Evolutionary conservation across 2,113 vertebrate genomes (phyloP), one percentile per base, ranked within the genome.

Genomic region (Gnathonemus longibarbis): DNA sequence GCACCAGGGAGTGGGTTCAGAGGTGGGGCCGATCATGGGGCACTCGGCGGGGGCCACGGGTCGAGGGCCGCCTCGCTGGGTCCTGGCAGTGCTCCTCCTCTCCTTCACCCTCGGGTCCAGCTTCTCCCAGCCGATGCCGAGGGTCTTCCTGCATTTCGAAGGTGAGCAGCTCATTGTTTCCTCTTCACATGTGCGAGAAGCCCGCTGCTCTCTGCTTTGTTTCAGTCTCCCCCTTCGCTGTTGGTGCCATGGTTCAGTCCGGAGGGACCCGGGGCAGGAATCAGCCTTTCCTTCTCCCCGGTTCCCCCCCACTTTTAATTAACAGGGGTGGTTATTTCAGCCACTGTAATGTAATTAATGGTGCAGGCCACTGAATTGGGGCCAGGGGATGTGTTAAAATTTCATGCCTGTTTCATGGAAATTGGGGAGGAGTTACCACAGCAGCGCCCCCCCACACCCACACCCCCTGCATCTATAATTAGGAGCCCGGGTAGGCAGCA

Each of bases 101-200:
- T 88, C 95, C 35, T 90, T 95, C 91, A 66, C 91, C 91, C 88
- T 89, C 35, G 89, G 91, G 88, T 92, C 74, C 91, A 77, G 93
- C 92, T 88, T 95, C 86, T 90, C 91, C 17, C 95, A 93, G 42
- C 95, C 95, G 13, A 92, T 91, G 91, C 95, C 96, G 3, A 94
- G 96, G 92, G 93, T 96, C 91, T 94, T 95, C 92, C 94, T 96
- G 27, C 88, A 95, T 56, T 96, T 95, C 88, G 94, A 94, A 93
- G 96, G 96, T 96, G 94, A 93, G 93, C 80, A 45, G 11, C 48
- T 13, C 5, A 24, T 58, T 21, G 84, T 45, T 49, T 91, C 62
- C 77, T 50, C 70, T 89, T 11, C 0, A 27, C 10, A 70, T 0
- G n/a, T 39, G 52, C 50, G 35, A 31, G 19, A 52, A 10, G 13